Base-by-base conservation (phyloP, 2,888 invertebrate genomes). In the Octonoba sinensis region DNA sequence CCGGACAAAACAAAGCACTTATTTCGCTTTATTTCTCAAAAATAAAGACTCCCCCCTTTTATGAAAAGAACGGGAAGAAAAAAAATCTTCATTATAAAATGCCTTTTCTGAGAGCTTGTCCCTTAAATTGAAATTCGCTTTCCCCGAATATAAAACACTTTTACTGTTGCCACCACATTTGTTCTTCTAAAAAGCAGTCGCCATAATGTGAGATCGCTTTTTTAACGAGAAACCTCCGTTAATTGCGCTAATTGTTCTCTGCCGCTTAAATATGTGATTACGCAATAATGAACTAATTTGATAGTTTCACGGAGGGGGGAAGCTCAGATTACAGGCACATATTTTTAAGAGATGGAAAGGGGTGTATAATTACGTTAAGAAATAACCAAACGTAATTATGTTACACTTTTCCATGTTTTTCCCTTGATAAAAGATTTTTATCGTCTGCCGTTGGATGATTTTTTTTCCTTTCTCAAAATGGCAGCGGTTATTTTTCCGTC, bases 231-330 rank as follows among this genome's bases (percentile, higher is more conserved):
- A 70, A 70, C 56, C 51, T 51, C 54, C 62, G 76, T 77, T 77
- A 77, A 77, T 77, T 77, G 76, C 69, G 69, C 56, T 77, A 77
- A 77, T 77, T 77, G 76, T 77, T 77, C 76, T 69, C 62, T 22
- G 46, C 69, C 69, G 76, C 54, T 70, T 70, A 70, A 77, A 62
- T 77, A 70, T 77, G 76, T 77, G 76, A 77, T 77, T 77, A 77
- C 62, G 69, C 64, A 77, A 77, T 77, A 77, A 77, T 77, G 76
- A 64, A 77, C 76, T 77, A 77, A 77, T 77, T 77, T 77, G 76
- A 77, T 77, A 77, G 69, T 77, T 77, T 69, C 51, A 46, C 36
- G 67, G 54, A 57, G 51, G 51, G 51, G 27, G 54, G 24, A n/a
- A 36, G 66, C 18, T 59, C 36, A 36, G 36, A 36, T 36, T 36